phyloP scores from a whole-genome alignment of 2,113 vertebrate species.

The Forbesichthys agassizii region DNA sequence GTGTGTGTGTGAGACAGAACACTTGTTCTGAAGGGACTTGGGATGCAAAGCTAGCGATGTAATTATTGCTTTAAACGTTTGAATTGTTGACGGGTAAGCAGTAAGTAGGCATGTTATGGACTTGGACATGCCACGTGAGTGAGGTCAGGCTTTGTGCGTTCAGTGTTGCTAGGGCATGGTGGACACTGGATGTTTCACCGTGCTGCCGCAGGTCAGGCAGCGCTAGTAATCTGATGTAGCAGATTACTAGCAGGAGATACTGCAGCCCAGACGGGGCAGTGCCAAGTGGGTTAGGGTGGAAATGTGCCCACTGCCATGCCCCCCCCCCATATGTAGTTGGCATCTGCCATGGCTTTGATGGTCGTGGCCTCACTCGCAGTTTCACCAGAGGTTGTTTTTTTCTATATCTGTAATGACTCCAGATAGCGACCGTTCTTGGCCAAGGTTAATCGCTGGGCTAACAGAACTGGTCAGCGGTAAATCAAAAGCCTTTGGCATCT shows the following conservation, averaged over 20 bases:
- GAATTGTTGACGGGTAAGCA: too few species aligned
- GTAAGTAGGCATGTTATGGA: too few species aligned
- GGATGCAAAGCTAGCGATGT: too few species aligned
- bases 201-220: neutral
- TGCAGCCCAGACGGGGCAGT: slow-evolving; percentile 19
- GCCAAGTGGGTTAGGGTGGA: slow-evolving; percentile 69
- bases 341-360: neutral
- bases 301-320: slow-evolving; percentile 43
- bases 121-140: too few species aligned
- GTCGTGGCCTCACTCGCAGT: too few species aligned
- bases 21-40: too few species aligned
- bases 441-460: neutral
- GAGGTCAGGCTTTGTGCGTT: too few species aligned
- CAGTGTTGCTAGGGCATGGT: neutral
- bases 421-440: neutral
- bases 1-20: too few species aligned
- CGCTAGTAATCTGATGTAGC: slow-evolving; percentile 15
- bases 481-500: neutral
- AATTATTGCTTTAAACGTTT: too few species aligned
- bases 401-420: neutral
- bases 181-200: neutral
- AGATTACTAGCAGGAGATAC: slow-evolving; percentile 40
- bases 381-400: neutral
- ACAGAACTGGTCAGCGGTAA: neutral
- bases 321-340: neutral